Percentiles rank a stretch among this genome's conserved stretches.
These are phyloP conservation scores for Blastobasis lacticolella DNA, from an alignment of 2,888 invertebrate species.

Conservation along the genomic window DNA sequence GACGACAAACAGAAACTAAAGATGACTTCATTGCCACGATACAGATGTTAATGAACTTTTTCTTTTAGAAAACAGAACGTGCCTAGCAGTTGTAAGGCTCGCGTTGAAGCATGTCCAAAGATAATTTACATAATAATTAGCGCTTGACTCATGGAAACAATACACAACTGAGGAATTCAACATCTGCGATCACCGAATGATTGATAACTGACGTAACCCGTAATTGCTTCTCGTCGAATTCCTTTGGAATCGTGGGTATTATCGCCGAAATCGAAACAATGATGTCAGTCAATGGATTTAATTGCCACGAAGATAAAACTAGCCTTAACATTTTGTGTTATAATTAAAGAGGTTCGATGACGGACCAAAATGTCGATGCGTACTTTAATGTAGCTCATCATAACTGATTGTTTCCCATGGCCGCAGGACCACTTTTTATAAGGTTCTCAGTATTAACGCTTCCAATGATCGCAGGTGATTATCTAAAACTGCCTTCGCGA, in stretches of 20 bases:
- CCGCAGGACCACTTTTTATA: constrained; percentile 38
- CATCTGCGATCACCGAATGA: constrained; percentile 20
- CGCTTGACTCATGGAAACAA: constrained; percentile 23
- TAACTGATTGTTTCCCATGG: constrained; percentile 31
- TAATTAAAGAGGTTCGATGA: constrained; percentile 5
- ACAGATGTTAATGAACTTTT: constrained; percentile 29
- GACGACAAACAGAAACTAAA: neutral
- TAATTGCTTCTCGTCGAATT: constrained; percentile 30
- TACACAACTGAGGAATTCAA: constrained; percentile 7
- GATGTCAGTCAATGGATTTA: constrained; percentile 1
- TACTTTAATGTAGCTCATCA: constrained; percentile 11
- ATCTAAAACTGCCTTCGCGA: constrained; percentile 25
- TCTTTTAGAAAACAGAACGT: constrained; percentile 18
- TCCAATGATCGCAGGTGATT: constrained; percentile 32
- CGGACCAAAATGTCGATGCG: constrained; percentile 2
- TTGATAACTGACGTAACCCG: constrained; percentile 33
- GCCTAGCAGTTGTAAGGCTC: constrained; percentile 12
- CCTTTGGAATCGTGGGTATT: constrained; percentile 8
- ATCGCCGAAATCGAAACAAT: constrained; percentile 5
- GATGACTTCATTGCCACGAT: neutral
- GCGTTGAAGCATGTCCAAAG: constrained; percentile 24
- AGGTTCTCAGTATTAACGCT: constrained; percentile 33
- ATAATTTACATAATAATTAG: constrained; percentile 42
- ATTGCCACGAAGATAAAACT: neutral
- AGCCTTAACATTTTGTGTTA: constrained; percentile 8